These are phyloP conservation scores for Priocnemis perturbator DNA, from an alignment of 2,888 invertebrate genomes.

Conservation along the genomic window DNA sequence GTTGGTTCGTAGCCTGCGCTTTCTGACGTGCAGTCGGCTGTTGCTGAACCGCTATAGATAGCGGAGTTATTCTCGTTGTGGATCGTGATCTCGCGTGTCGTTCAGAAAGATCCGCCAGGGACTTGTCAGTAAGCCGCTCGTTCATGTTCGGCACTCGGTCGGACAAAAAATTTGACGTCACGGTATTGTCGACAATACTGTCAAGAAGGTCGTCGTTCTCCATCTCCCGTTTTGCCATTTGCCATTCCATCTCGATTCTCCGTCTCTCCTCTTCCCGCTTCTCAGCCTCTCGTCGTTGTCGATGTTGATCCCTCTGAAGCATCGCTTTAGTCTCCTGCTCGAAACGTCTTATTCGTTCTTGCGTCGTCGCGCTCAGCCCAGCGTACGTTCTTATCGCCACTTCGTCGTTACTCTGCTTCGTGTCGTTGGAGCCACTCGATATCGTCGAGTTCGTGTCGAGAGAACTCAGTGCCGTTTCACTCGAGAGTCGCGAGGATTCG, in stretches of 20 bases:
- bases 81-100: constrained; percentile 56
- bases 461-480: constrained; percentile 56
- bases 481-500: constrained; percentile 42
- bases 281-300: constrained; percentile 68
- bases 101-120: constrained; percentile 44
- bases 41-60: constrained; percentile 66
- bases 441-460: constrained; percentile 69
- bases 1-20: constrained; percentile 60
- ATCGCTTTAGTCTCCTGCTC: constrained; percentile 86
- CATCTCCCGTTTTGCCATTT: constrained; percentile 76
- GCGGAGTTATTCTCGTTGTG: constrained; percentile 54
- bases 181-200: constrained; percentile 74
- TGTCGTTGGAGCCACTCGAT: constrained; percentile 66
- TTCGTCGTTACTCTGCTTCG: constrained; percentile 71
- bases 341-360: constrained; percentile 83
- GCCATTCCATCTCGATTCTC: constrained; percentile 76
- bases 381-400: constrained; percentile 79
- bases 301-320: constrained; percentile 76
- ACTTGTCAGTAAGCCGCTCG: constrained; percentile 56
- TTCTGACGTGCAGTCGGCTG: constrained; percentile 61
- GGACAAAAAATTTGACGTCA: constrained; percentile 56
- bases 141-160: constrained; percentile 59
- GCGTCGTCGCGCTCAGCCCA: constrained; percentile 79
- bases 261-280: constrained; percentile 76
- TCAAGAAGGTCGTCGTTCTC: constrained; percentile 77